Conservation (phyloP, 2,888 invertebrate genomes). For the Beris chalybata region DNA sequence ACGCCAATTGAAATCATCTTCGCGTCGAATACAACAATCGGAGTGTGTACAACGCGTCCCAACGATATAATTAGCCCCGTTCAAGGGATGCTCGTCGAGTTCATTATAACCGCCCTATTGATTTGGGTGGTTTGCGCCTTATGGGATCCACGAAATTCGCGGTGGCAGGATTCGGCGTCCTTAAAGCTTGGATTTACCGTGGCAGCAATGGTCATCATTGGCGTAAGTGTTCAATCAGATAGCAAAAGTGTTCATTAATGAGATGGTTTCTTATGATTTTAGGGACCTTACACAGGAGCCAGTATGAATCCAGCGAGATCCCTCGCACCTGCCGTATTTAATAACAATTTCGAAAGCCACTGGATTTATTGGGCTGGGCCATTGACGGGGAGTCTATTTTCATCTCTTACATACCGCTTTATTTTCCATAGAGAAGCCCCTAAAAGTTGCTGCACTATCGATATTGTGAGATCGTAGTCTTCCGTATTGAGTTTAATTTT, state of each 20-base stretch:
- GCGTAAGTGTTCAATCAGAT: conserved; percentile 57
- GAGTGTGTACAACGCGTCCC: conserved; percentile 67
- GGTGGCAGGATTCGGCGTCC: conserved; percentile 65
- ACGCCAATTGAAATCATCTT: conserved; percentile 53
- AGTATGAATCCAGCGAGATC: conserved; percentile 74
- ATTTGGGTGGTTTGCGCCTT: conserved; percentile 69
- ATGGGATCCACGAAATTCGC: conserved; percentile 74
- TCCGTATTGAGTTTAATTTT: no score
- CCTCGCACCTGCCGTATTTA: conserved; percentile 73
- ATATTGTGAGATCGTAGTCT: no score
- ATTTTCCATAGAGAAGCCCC: conserved; percentile 53
- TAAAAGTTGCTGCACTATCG: conserved; percentile 4
- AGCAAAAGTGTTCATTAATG: no score
- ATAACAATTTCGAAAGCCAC: conserved; percentile 65
- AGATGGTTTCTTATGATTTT: conserved; percentile 32
- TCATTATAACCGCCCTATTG: conserved; percentile 65
- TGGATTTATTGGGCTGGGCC: conserved; percentile 77
- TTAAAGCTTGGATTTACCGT: conserved; percentile 72
- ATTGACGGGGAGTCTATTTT: conserved; percentile 53
- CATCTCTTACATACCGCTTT: conserved; percentile 56
- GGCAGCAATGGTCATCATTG: conserved; percentile 65
- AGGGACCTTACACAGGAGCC: conserved; percentile 73
- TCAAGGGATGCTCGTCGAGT: conserved; percentile 66
- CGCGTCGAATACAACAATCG: conserved; percentile 47
- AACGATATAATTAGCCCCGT: conserved; percentile 52